Percentiles rank a stretch among this genome's conserved stretches.
These are phyloP conservation scores for Origma solitaria DNA, from an alignment of 2,113 vertebrate species.

Conservation along the genomic window DNA sequence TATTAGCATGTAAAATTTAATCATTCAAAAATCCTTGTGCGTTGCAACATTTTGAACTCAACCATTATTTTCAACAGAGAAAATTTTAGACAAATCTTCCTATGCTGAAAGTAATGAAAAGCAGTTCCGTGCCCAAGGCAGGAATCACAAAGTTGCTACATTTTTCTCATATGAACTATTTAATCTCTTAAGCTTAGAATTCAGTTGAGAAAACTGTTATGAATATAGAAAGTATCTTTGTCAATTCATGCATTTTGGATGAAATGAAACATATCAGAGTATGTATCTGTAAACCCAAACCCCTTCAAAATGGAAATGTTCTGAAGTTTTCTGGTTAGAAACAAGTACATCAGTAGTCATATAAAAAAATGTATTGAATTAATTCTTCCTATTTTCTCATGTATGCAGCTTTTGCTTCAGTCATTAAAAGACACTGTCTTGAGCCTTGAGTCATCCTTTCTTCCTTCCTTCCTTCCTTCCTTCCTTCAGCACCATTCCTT, in stretches of 20 bases:
- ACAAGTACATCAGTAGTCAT: background rate
- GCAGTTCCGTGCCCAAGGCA: background rate
- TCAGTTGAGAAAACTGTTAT: background rate
- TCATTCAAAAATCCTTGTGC: background rate
- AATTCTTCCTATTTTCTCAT: background rate
- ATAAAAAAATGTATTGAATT: background rate
- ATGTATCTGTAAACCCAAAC: background rate
- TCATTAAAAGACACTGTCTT: background rate
- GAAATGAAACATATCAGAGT: background rate
- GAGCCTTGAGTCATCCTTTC: background rate
- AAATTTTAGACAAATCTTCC: background rate
- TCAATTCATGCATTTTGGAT: background rate
- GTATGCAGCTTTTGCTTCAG: background rate
- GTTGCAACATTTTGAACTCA: background rate
- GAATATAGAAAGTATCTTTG: background rate
- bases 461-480: background rate
- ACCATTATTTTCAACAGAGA: background rate
- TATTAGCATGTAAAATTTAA: background rate
- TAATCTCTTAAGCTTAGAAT: background rate
- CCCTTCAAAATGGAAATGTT: background rate
- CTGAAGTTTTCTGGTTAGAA: background rate
- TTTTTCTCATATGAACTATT: background rate
- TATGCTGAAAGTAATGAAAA: background rate
- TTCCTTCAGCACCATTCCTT: no score
- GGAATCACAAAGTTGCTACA: background rate